phyloP scores from a whole-genome alignment of 2,113 vertebrate species.

The Nansenia antarctica region DNA sequence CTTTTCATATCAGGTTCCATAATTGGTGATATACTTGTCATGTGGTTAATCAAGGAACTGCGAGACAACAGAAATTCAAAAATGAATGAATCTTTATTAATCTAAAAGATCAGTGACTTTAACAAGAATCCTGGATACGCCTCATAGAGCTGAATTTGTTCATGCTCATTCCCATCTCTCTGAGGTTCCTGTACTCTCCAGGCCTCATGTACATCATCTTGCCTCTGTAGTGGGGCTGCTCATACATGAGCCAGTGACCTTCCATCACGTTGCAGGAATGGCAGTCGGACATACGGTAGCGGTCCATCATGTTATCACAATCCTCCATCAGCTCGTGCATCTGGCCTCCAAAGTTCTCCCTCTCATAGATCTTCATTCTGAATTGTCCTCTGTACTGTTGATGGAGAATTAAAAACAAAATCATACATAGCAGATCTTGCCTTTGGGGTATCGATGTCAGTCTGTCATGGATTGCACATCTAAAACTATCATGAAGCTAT shows the following conservation, averaged over 20 bases:
- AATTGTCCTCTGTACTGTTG: slow-evolving; percentile 4
- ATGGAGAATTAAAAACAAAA: not conserved
- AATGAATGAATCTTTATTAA: not conserved
- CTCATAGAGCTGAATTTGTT: not conserved
- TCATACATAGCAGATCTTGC: too few relatives aligned
- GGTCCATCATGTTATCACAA: slow-evolving; percentile 58
- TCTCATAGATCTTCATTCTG: slow-evolving; percentile 42
- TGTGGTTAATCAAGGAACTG: not conserved
- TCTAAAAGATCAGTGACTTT: not conserved
- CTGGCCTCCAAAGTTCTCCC: slow-evolving; percentile 59
- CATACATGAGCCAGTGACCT: slow-evolving; percentile 65
- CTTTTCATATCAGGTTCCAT: not conserved
- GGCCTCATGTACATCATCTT: slow-evolving; percentile 11
- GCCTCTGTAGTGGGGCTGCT: slow-evolving; percentile 43
- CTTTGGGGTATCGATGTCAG: too few relatives aligned
- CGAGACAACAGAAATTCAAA: not conserved
- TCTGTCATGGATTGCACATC: not conserved
- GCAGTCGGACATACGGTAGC: slow-evolving; percentile 47
- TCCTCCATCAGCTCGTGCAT: slow-evolving; percentile 55
- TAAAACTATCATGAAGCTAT: not conserved
- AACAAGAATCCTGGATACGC: slow-evolving; percentile 6
- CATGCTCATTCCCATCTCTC: slow-evolving; percentile 14
- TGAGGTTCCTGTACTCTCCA: slow-evolving; percentile 24
- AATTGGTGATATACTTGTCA: not conserved
- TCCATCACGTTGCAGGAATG: slow-evolving; percentile 62